Evolutionary conservation across 1,140 invertebrate species (phyloP).

Genomic region (Leptestheria dahalacensis): DNA sequence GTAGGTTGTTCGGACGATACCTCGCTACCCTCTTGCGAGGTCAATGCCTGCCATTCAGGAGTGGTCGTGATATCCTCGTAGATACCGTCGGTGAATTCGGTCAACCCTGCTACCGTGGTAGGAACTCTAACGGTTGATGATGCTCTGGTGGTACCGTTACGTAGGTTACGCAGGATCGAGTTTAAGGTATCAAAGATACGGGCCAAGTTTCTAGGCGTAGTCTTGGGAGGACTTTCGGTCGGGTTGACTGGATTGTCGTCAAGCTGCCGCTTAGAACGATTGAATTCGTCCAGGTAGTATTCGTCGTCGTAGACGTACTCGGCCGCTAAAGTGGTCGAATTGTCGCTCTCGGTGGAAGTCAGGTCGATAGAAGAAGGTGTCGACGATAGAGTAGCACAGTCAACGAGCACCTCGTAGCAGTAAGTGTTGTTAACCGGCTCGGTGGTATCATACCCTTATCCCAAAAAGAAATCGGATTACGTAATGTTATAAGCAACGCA

Average conservation of each 20-base stretch:
- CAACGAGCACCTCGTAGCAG: conserved; percentile 9
- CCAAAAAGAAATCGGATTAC: too few species aligned
- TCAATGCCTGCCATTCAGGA: neutral
- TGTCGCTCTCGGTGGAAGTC: neutral
- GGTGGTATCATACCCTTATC: too few species aligned
- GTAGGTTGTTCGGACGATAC: neutral
- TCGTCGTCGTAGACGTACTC: conserved; percentile 7
- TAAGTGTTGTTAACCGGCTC: neutral
- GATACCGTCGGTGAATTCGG: neutral
- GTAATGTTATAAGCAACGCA: too few species aligned
- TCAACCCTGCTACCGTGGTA: neutral
- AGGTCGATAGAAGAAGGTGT: neutral
- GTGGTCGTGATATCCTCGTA: neutral
- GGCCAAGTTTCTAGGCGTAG: neutral
- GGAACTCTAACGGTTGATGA: neutral
- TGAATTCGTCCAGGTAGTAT: neutral
- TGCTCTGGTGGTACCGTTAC: neutral
- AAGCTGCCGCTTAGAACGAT: neutral
- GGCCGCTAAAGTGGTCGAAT: neutral
- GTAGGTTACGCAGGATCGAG: conserved; percentile 3
- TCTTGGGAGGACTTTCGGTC: neutral
- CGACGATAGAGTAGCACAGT: conserved; percentile 8
- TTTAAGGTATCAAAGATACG: neutral
- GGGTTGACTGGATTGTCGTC: neutral
- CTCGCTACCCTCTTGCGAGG: neutral